phyloP scores from a whole-genome alignment of 2,797 vertebrate genomes.

The Natrix natrix region DNA sequence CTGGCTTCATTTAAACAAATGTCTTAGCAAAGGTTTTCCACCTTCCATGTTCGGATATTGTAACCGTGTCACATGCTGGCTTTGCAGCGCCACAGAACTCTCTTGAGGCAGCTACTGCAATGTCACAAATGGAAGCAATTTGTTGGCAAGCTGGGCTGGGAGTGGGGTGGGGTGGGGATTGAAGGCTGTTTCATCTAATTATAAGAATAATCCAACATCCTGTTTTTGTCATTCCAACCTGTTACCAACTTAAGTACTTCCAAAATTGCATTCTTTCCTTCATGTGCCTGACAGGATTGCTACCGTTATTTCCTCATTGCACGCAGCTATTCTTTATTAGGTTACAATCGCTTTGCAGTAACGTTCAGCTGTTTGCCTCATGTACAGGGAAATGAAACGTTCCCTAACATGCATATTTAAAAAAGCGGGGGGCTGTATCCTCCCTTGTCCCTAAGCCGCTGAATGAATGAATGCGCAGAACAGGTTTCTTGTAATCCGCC shows the following conservation, averaged over 20 bases:
- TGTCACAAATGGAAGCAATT: slow-evolving; percentile 30
- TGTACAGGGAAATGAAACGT: slow-evolving; percentile 57
- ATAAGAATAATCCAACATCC: slow-evolving; percentile 64
- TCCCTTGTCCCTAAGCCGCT: slow-evolving; percentile 52
- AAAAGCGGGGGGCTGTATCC: slow-evolving; percentile 52
- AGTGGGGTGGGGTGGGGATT: slow-evolving; percentile 15
- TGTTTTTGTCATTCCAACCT: slow-evolving; percentile 71
- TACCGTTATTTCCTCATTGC: slow-evolving; percentile 77
- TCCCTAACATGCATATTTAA: slow-evolving; percentile 60
- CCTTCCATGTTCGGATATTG: slow-evolving; percentile 24
- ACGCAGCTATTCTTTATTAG: slow-evolving; percentile 74
- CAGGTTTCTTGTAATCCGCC: neutral
- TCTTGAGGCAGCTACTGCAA: slow-evolving; percentile 42
- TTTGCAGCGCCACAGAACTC: slow-evolving; percentile 57
- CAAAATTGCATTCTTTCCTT: slow-evolving; percentile 64
- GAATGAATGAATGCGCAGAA: slow-evolving; percentile 55
- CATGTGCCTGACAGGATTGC: slow-evolving; percentile 73
- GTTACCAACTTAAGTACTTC: slow-evolving; percentile 56
- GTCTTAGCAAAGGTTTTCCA: neutral
- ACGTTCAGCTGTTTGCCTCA: slow-evolving; percentile 59
- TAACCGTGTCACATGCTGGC: slow-evolving; percentile 10
- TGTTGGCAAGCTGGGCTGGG: neutral
- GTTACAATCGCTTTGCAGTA: slow-evolving; percentile 69
- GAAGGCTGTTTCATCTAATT: slow-evolving; percentile 44
- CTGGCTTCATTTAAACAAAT: neutral